Percentiles rank a stretch among this genome's conserved stretches.
phyloP scores from a whole-genome alignment of 1,140 invertebrate genomes.

The Caenorhabditis remanei region DNA sequence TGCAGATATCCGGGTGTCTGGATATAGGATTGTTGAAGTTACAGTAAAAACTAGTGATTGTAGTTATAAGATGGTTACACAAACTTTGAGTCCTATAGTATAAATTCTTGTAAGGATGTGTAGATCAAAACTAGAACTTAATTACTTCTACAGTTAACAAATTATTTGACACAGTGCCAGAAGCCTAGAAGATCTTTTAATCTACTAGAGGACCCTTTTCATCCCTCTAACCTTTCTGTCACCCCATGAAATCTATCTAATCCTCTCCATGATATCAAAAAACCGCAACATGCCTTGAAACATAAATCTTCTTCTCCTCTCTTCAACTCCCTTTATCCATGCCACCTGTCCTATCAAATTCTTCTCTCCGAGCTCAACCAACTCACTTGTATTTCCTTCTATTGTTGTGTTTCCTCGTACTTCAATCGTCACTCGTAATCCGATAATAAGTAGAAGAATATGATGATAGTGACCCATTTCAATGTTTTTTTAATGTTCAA shows the following conservation, averaged over 20 bases:
- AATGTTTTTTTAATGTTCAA: not conserved
- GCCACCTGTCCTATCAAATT: not conserved
- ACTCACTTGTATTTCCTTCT: slow-evolving; percentile 29
- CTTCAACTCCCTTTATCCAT: not conserved
- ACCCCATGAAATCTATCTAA: not conserved
- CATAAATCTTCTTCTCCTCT: not conserved
- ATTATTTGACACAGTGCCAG: too few relatives aligned
- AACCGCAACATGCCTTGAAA: not conserved
- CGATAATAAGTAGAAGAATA: not conserved
- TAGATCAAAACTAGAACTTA: too few relatives aligned
- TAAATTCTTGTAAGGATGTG: too few relatives aligned
- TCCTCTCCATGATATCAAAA: not conserved
- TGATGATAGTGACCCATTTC: not conserved
- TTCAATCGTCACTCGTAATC: slow-evolving; percentile 8
- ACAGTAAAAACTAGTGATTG: too few relatives aligned
- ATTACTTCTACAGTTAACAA: too few relatives aligned
- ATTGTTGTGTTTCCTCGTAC: not conserved
- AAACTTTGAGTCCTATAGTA: too few relatives aligned
- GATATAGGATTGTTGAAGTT: too few relatives aligned
- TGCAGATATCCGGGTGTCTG: too few relatives aligned
- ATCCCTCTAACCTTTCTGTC: too few relatives aligned
- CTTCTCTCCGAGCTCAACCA: not conserved
- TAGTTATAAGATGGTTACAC: too few relatives aligned
- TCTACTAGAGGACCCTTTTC: too few relatives aligned
- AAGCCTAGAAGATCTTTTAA: too few relatives aligned